Evolutionary conservation across 2,888 invertebrate species (phyloP), one percentile per base, ranked within the genome.

Genomic region (Antheraea yamamai): DNA sequence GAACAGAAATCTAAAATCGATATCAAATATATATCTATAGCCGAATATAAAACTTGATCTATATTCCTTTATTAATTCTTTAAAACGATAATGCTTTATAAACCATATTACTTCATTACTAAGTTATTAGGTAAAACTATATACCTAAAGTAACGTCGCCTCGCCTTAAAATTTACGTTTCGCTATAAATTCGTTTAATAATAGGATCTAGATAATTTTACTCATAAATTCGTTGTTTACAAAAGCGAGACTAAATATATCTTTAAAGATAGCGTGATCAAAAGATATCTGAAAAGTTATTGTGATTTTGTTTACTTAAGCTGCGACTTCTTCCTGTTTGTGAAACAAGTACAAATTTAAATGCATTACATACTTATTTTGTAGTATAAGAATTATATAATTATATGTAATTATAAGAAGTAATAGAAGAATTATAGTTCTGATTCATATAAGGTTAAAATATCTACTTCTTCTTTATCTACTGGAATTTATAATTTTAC

Each of bases 91-190:
- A 68, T 70, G n/a, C 20, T 39, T 10, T 39, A n/a, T 70, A 70
- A 70, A 70, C 39, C 30, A 75, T 76, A 72, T 81, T 82, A 80
- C 82, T 85, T 85, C 85, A 85, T 86, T 85, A 87, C 84, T 83
- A 77, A 79, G 79, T 80, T 6, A 79, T 78, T 82, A 81, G 81
- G 80, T 79, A 80, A 81, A 81, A 81, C 81, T 80, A 82, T 82
- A 83, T 80, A 80, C 83, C 84, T 85, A 82, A 0, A 8, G 47
- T 47, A 10, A 12, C 83, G 80, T 83, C 83, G 18, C 68, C 58
- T 81, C 80, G 82, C 79, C 78, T 77, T 82, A 81, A 83, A 83
- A 85, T 86, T 86, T 85, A 86, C 85, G 83, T 81, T 79, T 77
- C 76, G 79, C 80, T 82, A 82, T 85, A 85, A 85, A 86, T 84